These are phyloP conservation scores for Pediacus dermestoides DNA, from an alignment of 2,888 invertebrate species.

Conservation along the genomic window DNA sequence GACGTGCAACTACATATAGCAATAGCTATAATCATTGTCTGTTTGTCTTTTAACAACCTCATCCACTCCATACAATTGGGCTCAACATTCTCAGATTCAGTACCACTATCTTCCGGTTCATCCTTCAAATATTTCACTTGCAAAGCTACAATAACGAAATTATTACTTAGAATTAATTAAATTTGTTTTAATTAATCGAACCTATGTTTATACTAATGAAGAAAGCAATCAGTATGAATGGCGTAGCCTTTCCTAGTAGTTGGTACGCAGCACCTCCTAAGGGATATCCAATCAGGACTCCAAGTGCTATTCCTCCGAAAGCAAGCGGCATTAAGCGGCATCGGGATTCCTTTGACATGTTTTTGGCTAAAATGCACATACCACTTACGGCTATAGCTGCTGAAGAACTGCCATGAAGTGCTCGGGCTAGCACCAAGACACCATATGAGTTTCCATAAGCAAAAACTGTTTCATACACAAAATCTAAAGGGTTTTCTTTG, in stretches of 20 bases:
- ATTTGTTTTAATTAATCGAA: constrained; percentile 32
- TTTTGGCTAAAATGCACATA: constrained; percentile 72
- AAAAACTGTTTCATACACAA: constrained; percentile 57
- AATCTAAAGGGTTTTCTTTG: neutral
- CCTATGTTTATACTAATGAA: constrained; percentile 56
- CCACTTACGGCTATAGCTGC: constrained; percentile 77
- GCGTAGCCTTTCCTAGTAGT: constrained; percentile 69
- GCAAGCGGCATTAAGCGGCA: constrained; percentile 76
- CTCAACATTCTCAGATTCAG: constrained; percentile 1
- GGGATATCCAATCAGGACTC: constrained; percentile 78
- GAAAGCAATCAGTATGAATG: constrained; percentile 66
- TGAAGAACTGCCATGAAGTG: constrained; percentile 76
- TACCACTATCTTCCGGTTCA: constrained; percentile 20
- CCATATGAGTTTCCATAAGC: constrained; percentile 69
- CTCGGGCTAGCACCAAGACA: constrained; percentile 67
- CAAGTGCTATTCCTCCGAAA: constrained; percentile 75
- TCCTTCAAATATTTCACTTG: constrained; percentile 33
- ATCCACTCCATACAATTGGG: constrained; percentile 50
- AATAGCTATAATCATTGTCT: constrained; percentile 60
- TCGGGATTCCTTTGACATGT: constrained; percentile 54
- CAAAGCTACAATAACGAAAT: constrained; percentile 28
- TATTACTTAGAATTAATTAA: neutral
- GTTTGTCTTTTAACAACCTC: constrained; percentile 59
- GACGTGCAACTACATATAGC: constrained; percentile 76
- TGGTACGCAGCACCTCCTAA: constrained; percentile 76